These are phyloP conservation scores for Labeo calbasu DNA, from an alignment of 2,797 vertebrate genomes.

Conservation along the genomic window DNA sequence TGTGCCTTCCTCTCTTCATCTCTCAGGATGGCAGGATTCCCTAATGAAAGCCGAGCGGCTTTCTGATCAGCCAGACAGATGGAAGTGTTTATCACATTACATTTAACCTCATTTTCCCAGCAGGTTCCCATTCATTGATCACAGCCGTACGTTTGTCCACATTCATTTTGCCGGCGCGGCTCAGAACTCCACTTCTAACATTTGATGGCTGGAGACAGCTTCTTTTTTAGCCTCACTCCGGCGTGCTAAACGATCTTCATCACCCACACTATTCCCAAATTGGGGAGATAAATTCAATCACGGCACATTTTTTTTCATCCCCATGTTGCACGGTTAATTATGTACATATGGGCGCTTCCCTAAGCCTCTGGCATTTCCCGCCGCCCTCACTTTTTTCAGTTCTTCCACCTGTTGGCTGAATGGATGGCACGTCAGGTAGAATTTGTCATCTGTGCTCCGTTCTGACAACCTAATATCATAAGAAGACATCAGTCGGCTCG, in stretches of 20 bases:
- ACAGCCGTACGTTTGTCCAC: conserved; percentile 60
- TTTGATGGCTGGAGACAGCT: conserved; percentile 46
- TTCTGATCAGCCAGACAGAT: conserved; percentile 65
- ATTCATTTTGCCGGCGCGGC: conserved; percentile 54
- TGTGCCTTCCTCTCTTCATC: background rate
- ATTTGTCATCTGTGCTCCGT: conserved; percentile 56
- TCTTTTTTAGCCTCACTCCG: conserved; percentile 42
- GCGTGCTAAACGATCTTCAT: conserved; percentile 48
- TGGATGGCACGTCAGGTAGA: conserved; percentile 49
- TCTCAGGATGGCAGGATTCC: conserved; percentile 33
- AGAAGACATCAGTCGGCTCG: conserved; percentile 47
- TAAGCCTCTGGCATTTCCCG: conserved; percentile 35
- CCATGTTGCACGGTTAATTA: conserved; percentile 54
- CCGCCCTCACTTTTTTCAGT: conserved; percentile 33
- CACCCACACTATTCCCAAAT: conserved; percentile 46
- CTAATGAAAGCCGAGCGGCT: conserved; percentile 47
- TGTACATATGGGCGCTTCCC: conserved; percentile 54
- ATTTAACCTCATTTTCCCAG: conserved; percentile 65
- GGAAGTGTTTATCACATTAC: conserved; percentile 71
- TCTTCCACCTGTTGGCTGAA: conserved; percentile 52
- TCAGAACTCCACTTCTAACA: conserved; percentile 49
- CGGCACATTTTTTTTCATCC: conserved; percentile 50
- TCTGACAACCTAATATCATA: conserved; percentile 56
- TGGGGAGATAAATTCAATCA: conserved; percentile 61
- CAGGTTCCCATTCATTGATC: conserved; percentile 64